Base-by-base conservation (phyloP, 2,113 vertebrate species). In the Haemorhous mexicanus region DNA sequence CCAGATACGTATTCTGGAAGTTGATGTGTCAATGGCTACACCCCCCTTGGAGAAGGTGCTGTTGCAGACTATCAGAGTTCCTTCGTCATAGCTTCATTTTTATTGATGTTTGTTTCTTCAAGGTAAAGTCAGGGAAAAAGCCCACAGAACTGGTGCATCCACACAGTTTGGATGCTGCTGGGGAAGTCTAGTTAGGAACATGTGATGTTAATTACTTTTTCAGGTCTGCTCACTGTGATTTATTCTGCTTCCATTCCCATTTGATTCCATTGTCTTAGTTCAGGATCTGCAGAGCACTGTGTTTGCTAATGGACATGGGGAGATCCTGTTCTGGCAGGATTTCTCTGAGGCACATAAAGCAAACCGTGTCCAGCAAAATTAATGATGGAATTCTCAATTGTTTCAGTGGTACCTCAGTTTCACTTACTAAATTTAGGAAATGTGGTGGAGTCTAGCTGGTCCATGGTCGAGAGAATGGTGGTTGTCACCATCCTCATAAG, bases 231-330 rank as follows among this genome's bases (percentile, higher is more conserved):
- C 24, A 49, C 19, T 53, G 21, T 91, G 76, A 59, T 87, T 92
- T 94, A 81, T 92, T 90, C 64, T 75, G 35, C 56, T 81, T 90
- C 62, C 61, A 49, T 89, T 94, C 44, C 58, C 32, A n/a, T 68
- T 94, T 92, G 49, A 58, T 86, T 90, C 61, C 39, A 53, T 79
- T 96, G 77, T 84, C 32, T 76, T 80, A 64, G 43, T 80, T 86
- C 62, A 90, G 58, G 76, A 24, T 66, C 46, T 1, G 4, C 41
- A 76, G 87, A 75, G 52, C 16, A 73, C 7, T 66, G 4, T 72
- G 33, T 83, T 79, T 79, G 59, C 49, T 86, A 28, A 30, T 49
- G 44, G 68, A 56, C 79, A 17, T 7, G 59, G 41, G 64, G 68
- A 56, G 55, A 84, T 74, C 67, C 55, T 91, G 43, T 83, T 91